Evolutionary conservation across 2,888 invertebrate species (phyloP).

Genomic region (Drosophila merina): DNA sequence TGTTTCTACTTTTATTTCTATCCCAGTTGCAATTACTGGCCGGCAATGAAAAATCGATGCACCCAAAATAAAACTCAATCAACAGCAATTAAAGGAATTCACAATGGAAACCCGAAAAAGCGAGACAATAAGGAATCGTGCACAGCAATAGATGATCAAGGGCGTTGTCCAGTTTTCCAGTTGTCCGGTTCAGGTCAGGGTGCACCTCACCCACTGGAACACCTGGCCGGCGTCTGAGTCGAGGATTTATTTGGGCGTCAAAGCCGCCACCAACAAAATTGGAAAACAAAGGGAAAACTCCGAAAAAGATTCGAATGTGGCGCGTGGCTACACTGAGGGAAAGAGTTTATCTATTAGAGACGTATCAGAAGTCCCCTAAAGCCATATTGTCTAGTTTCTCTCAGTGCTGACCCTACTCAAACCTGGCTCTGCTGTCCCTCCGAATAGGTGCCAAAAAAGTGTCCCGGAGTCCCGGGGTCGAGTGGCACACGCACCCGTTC

Average conservation of each 20-base stretch:
- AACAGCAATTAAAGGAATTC: constrained; percentile 68
- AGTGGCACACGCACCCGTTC: constrained; percentile 45
- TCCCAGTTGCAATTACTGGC: constrained; percentile 22
- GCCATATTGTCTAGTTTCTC: neutral
- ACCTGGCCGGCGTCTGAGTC: constrained; percentile 46
- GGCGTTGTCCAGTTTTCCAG: constrained; percentile 35
- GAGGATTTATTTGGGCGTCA: constrained; percentile 54
- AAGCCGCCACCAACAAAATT: constrained; percentile 70
- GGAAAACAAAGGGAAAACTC: constrained; percentile 59
- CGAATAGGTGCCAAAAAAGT: constrained; percentile 32
- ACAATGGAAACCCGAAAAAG: constrained; percentile 49
- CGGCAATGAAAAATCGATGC: constrained; percentile 25
- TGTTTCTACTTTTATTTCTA: constrained; percentile 1
- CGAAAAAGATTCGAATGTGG: constrained; percentile 54
- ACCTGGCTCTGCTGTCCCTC: constrained; percentile 53
- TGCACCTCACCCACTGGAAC: constrained; percentile 9
- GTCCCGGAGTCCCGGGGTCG: constrained; percentile 7
- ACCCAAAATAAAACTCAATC: constrained; percentile 64
- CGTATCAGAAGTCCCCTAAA: neutral
- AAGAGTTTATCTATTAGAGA: constrained; percentile 12
- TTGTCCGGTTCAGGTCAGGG: constrained; percentile 33
- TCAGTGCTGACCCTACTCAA: constrained; percentile 27
- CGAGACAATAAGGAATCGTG: constrained; percentile 63
- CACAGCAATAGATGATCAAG: constrained; percentile 31
- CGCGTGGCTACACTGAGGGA: constrained; percentile 48